Percentiles rank a stretch among this genome's conserved stretches.
Evolutionary conservation across 1,140 invertebrate genomes (phyloP).

Genomic region (Heliothis virescens): DNA sequence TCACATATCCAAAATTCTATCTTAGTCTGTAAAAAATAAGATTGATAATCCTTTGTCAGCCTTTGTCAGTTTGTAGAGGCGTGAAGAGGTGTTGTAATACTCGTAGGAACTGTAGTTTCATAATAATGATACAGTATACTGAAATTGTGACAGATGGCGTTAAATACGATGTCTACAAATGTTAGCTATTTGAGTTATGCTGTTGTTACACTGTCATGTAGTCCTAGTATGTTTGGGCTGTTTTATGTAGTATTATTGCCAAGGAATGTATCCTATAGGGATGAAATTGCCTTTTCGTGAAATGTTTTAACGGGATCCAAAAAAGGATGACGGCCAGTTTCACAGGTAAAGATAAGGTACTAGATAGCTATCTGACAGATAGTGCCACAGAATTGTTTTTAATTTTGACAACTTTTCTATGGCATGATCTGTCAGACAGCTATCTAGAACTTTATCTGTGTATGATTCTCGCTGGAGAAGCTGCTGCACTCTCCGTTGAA

Average conservation of each 20-base stretch:
- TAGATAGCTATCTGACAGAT: too few species aligned
- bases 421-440: too few species aligned
- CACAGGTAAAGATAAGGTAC: too few species aligned
- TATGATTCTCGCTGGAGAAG: too few species aligned
- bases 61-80: too few species aligned
- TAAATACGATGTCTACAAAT: constrained; percentile 43
- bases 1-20: neutral
- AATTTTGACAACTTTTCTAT: too few species aligned
- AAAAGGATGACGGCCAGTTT: too few species aligned
- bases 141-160: constrained; percentile 24
- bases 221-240: neutral
- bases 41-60: too few species aligned
- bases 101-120: constrained; percentile 16
- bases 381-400: too few species aligned
- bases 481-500: too few species aligned
- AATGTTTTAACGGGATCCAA: too few species aligned
- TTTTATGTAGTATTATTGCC: neutral
- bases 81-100: constrained; percentile 20
- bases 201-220: neutral
- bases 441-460: too few species aligned
- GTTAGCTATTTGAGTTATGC: constrained; percentile 30
- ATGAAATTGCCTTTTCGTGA: neutral
- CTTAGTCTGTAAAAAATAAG: neutral
- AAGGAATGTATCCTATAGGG: neutral
- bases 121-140: constrained; percentile 43